Base-by-base conservation (phyloP, 2,888 invertebrate species). In the Chymomyza amoena region DNA sequence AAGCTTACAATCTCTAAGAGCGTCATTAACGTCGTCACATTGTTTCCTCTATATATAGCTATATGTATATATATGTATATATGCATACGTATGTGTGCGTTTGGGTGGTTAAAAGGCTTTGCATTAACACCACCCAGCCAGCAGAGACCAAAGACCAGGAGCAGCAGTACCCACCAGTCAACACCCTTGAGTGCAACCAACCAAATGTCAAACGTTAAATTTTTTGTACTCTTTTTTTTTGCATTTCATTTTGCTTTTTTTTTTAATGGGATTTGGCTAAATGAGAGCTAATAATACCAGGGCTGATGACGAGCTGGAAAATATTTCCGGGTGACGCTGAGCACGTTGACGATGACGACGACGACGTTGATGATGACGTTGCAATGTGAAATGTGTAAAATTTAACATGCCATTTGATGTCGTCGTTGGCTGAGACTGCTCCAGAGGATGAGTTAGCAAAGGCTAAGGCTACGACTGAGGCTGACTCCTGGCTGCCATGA, bases 351-450 rank as follows among this genome's bases (percentile, higher is more conserved):
- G 39, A 13, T 45, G 39, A 10, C 13, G 39, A 10, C 2, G 39
- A 13, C 16, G 54, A 9, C 18, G 45, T 7, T 20, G 25, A 61
- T 9, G 50, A 61, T 66, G 56, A 54, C 64, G 60, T 70, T 70
- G 73, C 72, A 68, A 66, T n/a, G 28, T 61, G 68, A 77, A 76
- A 76, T 76, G 69, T 72, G 77, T 61, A 75, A 77, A 83, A 84
- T 84, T 81, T 84, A 77, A 74, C 80, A 80, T 80, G 85, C 78
- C 85, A 86, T 88, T 88, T 86, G 84, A 84, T 84, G 87, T 88
- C 63, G 87, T 88, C 63, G 65, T 61, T 54, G 16, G 39, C 18
- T 10, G 64, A 6, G 64, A 6, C 64, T 52, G 73, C 52, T 10
- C 20, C 20, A n/a, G 20, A 9, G 28, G 39, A 36, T 60, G 32